Base-by-base conservation (phyloP, 2,888 invertebrate species). In the Perithous albicinctus region DNA sequence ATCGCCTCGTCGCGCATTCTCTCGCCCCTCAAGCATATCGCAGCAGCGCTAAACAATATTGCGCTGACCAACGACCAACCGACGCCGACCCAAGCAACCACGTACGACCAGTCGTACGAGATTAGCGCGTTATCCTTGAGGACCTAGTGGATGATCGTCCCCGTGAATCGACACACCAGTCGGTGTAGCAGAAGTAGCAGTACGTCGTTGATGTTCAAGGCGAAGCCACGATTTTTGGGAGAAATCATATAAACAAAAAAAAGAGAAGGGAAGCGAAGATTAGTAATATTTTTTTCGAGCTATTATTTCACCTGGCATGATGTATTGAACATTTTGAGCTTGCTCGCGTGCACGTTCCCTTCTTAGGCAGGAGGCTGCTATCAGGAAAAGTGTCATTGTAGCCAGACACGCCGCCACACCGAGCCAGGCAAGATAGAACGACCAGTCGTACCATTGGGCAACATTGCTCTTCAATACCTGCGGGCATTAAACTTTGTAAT, bases 21-120 rank as follows among this genome's bases (percentile, higher is more conserved):
- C 94, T 98, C 98, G 93, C 97, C 97, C 93, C 97, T 96, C 93
- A 98, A 96, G 94, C 98, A 98, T 94, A 98, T 97, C 93, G 98
- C 98, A 91, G 98, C 97, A 93, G 97, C 97, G 91, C 97, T 97
- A 94, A 98, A 96, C 93, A 98, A 95, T 93, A 98, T 96, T 94
- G 98, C 97, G 90, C 98, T 96, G 93, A 98, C 94, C 93, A 98
- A 95, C 91, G 97, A 96, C 94, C 97, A 96, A 90, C 96, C 98
- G 92, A 98, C 98, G 93, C 98, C 98, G 94, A 98, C 97, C 98
- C 98, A 99, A 93, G 98, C 97, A 93, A 98, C 96, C 95, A 98
- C 96, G 95, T 98, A 99, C 90, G 98, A 98, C 98, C 98, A 99
- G 94, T 98, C 98, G 94, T 98, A 98, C 94, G 96, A 95, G 92